A percentile compares a stretch with the other conserved stretches of the same genome.
Evolutionary conservation across 2,797 vertebrate genomes (phyloP).

Genomic region (Cirrhinus molitorella): DNA sequence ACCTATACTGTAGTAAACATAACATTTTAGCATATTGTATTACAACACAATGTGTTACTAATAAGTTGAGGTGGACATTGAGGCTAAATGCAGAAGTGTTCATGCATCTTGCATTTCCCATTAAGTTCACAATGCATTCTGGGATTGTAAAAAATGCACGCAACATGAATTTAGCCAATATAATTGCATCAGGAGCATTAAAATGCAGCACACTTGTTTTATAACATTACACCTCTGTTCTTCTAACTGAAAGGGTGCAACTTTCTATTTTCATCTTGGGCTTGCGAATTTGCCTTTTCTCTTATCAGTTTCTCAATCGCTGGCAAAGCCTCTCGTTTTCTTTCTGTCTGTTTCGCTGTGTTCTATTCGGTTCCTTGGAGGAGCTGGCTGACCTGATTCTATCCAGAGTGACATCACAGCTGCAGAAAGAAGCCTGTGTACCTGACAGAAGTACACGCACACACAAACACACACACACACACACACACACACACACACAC

Average conservation of each 20-base stretch:
- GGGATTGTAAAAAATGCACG: background rate
- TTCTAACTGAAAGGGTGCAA: background rate
- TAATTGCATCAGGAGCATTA: background rate
- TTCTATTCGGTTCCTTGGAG: conserved; percentile 23
- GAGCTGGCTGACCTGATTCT: conserved; percentile 55
- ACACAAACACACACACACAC: conserved; percentile 10
- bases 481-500: no score
- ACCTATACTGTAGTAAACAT: background rate
- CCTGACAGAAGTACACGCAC: conserved; percentile 41
- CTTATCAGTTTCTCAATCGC: conserved; percentile 32
- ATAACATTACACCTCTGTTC: background rate
- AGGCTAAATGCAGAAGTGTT: background rate
- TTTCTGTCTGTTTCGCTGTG: conserved; percentile 11
- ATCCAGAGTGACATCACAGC: conserved; percentile 54
- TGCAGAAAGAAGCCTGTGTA: conserved; percentile 41
- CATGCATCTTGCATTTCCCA: background rate
- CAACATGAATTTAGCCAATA: background rate
- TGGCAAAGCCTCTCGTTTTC: conserved; percentile 15
- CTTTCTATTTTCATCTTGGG: background rate
- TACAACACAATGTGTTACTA: background rate
- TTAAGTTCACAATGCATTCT: background rate
- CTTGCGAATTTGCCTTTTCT: conserved; percentile 1
- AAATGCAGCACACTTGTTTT: background rate
- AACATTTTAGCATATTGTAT: background rate
- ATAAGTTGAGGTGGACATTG: background rate